A percentile compares a stretch with the other conserved stretches of the same genome.
These are phyloP conservation scores for Cactoblastis cactorum DNA, from an alignment of 2,888 invertebrate species.

Conservation along the genomic window DNA sequence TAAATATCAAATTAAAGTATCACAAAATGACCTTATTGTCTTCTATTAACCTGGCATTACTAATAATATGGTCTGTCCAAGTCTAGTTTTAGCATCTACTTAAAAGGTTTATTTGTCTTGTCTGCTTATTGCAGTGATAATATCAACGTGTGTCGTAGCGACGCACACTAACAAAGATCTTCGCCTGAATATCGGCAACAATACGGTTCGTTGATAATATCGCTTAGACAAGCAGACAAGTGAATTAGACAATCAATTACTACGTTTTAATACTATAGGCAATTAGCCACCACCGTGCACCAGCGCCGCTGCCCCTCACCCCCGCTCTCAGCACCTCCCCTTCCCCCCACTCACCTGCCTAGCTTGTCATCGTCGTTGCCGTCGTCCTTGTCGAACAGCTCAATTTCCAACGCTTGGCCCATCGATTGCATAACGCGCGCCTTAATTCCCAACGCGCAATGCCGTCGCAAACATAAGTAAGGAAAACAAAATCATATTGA, in stretches of 20 bases:
- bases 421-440: constrained; percentile 81
- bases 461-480: constrained; percentile 73
- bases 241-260: no score
- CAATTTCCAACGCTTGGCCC: constrained; percentile 86
- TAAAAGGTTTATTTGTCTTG: no score
- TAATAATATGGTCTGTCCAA: not conserved
- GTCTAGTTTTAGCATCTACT: no score
- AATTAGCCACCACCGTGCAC: constrained; percentile 15
- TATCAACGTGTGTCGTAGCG: no score
- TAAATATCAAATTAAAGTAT: not conserved
- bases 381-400: constrained; percentile 93
- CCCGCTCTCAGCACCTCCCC: constrained; percentile 22
- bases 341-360: constrained; percentile 85
- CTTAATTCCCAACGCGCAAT: constrained; percentile 63
- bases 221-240: no score
- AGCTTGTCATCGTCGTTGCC: constrained; percentile 91
- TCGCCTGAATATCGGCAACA: no score
- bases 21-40: no score
- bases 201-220: no score
- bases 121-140: no score
- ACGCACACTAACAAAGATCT: no score
- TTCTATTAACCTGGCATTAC: not conserved
- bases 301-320: constrained; percentile 20
- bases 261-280: not conserved
- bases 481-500: constrained; percentile 70